These are phyloP conservation scores for Anniella stebbinsi DNA, from an alignment of 2,797 vertebrate genomes.

Conservation along the genomic window DNA sequence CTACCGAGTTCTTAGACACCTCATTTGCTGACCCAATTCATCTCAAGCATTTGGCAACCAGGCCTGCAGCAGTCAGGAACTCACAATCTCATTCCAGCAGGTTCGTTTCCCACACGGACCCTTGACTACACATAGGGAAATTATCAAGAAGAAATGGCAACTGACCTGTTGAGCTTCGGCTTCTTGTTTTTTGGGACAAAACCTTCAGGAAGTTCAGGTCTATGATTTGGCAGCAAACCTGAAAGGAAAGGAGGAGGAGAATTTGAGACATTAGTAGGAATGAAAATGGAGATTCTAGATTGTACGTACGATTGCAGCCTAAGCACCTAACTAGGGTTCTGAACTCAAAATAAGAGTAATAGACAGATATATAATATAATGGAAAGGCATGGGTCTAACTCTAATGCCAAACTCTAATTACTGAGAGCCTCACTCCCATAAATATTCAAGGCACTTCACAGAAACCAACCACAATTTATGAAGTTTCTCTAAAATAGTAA, in stretches of 20 bases:
- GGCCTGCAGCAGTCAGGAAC: not conserved
- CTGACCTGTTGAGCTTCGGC: constrained; percentile 90
- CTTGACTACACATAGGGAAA: not conserved
- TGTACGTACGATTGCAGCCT: not conserved
- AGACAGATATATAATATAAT: not conserved
- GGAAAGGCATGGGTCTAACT: not conserved
- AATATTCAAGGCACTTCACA: not conserved
- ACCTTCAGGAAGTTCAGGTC: constrained; percentile 88
- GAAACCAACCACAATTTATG: not conserved
- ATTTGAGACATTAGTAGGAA: constrained; percentile 9
- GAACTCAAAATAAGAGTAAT: not conserved
- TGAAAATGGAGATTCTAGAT: not conserved
- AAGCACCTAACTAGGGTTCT: not conserved
- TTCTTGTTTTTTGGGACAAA: constrained; percentile 81
- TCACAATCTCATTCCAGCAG: not conserved
- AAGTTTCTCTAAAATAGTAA: not conserved
- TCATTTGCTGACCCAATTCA: not conserved
- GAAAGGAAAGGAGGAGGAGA: constrained; percentile 25
- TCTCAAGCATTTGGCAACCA: not conserved
- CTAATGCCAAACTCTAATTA: not conserved
- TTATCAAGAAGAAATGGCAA: constrained; percentile 29
- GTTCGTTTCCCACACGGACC: not conserved
- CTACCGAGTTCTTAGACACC: not conserved
- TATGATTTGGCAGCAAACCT: constrained; percentile 96
- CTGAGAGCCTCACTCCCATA: not conserved